Evolutionary conservation across 2,797 vertebrate genomes (phyloP), one percentile per base, ranked within the genome.

Genomic region (Sebastes baramenuke): DNA sequence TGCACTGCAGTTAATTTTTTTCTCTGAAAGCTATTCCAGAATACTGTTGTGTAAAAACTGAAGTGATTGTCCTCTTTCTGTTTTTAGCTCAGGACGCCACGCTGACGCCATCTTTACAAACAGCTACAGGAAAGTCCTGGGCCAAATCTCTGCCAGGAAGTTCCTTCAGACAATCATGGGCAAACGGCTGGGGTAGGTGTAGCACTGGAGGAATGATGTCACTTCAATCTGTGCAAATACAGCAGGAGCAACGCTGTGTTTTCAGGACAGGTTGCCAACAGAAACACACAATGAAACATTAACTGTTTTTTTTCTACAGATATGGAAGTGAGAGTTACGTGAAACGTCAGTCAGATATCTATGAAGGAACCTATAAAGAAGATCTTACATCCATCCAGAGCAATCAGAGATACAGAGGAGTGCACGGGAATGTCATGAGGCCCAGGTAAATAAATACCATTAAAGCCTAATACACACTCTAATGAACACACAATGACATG

Each of bases 81-180:
- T 54, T 84, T 89, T 42, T 66, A 99, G 98, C 92, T 95, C 87
- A 62, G 96, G 94, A 75, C 97, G 98, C 79, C 97, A 99, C 0
- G 97, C 98, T 2, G 98, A 99, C 1, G 97, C 98, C 91, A 97
- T 99, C 91, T 99, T 99, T 83, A 98, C 97, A 0, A 98, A 98
- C 91, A 96, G 96, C 88, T 99, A 99, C 93, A 96, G 98, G 84
- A 99, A 98, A 73, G 96, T 99, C 82, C 94, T 98, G 87, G 96
- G 97, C 52, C 97, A 98, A 86, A 95, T 99, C 81, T 98, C 97
- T 0, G 97, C 97, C 81, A 96, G 97, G 76, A 98, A 97, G 86
- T 96, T 97, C 81, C 94, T 99, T 18, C 97, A 98, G 94, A 97
- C 96, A 52, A 96, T 98, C 88, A 96, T 98, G 95, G 98, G 95